These are phyloP conservation scores for Apamea monoglypha DNA, from an alignment of 2,888 invertebrate genomes.

Conservation along the genomic window DNA sequence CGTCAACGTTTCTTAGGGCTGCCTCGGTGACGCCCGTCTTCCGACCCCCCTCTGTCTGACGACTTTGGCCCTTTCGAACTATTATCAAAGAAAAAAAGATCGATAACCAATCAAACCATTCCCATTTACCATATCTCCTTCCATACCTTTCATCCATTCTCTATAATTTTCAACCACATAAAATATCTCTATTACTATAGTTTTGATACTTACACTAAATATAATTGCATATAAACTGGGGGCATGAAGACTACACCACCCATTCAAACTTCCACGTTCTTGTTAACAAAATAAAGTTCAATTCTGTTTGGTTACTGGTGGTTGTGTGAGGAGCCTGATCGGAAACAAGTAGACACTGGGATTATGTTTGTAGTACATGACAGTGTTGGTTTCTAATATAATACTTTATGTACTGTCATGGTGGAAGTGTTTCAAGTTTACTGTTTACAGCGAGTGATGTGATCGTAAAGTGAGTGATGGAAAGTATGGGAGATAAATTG, in stretches of 20 bases:
- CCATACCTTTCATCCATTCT: background rate
- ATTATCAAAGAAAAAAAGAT: background rate
- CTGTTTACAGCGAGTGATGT: constrained; percentile 50
- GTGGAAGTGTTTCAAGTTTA: constrained; percentile 56
- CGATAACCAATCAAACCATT: background rate
- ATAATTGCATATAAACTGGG: constrained; percentile 45
- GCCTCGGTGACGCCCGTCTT: no score
- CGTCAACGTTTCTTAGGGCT: no score
- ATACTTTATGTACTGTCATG: constrained; percentile 62
- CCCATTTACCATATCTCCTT: background rate
- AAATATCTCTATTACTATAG: constrained; percentile 34
- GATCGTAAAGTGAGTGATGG: constrained; percentile 32
- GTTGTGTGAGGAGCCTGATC: constrained; percentile 37
- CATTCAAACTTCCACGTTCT: constrained; percentile 24
- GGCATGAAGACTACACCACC: background rate
- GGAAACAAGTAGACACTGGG: constrained; percentile 58
- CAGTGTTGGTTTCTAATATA: constrained; percentile 66
- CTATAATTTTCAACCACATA: constrained; percentile 8
- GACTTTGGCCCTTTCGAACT: no score
- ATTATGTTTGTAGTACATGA: constrained; percentile 59
- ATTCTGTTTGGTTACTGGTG: background rate
- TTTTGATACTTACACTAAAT: constrained; percentile 40
- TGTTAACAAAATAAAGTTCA: background rate
- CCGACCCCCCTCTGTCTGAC: no score
- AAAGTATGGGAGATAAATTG: constrained; percentile 26